Evolutionary conservation across 2,113 vertebrate species (phyloP).

Genomic region (Connochaetes taurinus): DNA sequence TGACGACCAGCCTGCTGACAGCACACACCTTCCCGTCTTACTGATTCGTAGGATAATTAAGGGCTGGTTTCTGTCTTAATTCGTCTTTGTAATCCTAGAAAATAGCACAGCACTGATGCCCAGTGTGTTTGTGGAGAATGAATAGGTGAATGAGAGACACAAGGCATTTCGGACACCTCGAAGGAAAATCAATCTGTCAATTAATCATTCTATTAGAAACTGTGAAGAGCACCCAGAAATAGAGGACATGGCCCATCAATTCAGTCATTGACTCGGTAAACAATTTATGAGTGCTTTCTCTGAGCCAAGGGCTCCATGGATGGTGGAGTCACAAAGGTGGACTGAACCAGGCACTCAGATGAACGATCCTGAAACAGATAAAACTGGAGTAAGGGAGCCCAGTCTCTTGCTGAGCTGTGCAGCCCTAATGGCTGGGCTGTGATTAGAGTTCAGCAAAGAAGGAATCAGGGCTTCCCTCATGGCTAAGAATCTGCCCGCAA

Average conservation of each 20-base stretch:
- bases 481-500: neutral
- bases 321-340: neutral
- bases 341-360: neutral
- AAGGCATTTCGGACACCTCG: neutral
- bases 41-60: neutral
- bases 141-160: neutral
- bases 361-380: neutral
- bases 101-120: neutral
- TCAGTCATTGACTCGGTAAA: neutral
- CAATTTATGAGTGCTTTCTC: neutral
- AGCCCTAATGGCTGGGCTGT: neutral
- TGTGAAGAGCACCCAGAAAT: neutral
- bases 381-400: too few species aligned
- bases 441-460: neutral
- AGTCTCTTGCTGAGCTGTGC: fast-evolving
- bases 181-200: neutral
- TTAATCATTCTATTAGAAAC: neutral
- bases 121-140: neutral
- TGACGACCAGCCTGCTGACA: fast-evolving
- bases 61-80: neutral
- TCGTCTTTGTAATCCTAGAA: neutral
- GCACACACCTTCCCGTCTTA: too few species aligned
- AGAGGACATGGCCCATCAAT: neutral
- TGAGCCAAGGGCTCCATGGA: neutral
- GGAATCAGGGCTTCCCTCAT: neutral